These are phyloP conservation scores for Dendroctonus valens DNA, from an alignment of 1,140 invertebrate species.

Conservation along the genomic window DNA sequence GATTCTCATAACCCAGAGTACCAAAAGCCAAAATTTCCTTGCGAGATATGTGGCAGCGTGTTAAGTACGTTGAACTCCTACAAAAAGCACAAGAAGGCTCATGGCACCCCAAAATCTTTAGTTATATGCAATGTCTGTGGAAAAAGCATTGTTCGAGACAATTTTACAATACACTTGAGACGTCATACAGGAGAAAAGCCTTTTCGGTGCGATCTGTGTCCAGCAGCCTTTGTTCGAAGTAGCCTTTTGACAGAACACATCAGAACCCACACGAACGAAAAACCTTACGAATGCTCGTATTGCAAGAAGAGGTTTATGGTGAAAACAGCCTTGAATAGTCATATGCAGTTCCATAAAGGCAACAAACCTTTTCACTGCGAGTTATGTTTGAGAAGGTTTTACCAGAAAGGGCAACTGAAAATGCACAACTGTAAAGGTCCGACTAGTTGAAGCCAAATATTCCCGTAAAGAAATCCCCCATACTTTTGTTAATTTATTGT, in stretches of 20 bases:
- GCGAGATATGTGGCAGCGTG: constrained; percentile 1
- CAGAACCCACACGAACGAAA: constrained; percentile 51
- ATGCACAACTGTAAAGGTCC: constrained; percentile 24
- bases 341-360: constrained; percentile 40
- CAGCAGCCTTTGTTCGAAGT: constrained; percentile 44
- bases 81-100: constrained; percentile 28
- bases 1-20: background rate
- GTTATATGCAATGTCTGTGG: constrained; percentile 65
- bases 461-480: too few relatives aligned
- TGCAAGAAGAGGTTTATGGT: constrained; percentile 68
- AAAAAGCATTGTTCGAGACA: constrained; percentile 50
- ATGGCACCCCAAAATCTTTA: constrained; percentile 25
- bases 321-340: constrained; percentile 47
- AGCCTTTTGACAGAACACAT: constrained; percentile 32
- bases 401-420: constrained; percentile 20
- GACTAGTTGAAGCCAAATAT: too few relatives aligned
- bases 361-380: constrained; percentile 31
- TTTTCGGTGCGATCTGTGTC: constrained; percentile 60
- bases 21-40: background rate
- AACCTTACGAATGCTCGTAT: constrained; percentile 49
- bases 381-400: constrained; percentile 37
- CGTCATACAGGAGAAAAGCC: constrained; percentile 72
- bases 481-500: too few relatives aligned
- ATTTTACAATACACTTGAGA: constrained; percentile 53
- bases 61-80: constrained; percentile 6